Evolutionary conservation across 2,113 vertebrate species (phyloP), one percentile per base, ranked within the genome.

Genomic region (Salvelinus alpinus): DNA sequence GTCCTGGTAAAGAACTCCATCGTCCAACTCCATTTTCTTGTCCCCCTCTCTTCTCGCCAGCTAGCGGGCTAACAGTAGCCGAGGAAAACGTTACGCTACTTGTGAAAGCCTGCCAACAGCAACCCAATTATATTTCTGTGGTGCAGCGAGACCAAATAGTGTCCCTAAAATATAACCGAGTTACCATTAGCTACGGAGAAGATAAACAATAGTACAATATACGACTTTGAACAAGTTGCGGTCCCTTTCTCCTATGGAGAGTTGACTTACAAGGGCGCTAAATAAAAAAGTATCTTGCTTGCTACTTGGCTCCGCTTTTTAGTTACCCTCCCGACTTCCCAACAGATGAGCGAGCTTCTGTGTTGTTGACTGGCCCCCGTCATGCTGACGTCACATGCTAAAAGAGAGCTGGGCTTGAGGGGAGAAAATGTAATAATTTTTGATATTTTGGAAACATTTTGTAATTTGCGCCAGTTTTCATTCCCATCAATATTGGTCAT

Each of bases 1-100:
- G 91, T 98, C 97, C 92, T 97, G 96, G 79, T 98, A 98, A 81
- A 98, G 95, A 88, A 96, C 95, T 68, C 94, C 96, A 90, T 97
- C 96, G 91, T 96, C 95, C 90, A 96, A 93, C 94, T 97, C 96
- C 96, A 98, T 97, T 82, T 77, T 82, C 59, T 64, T 25, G n/a
- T 27, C 29, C 82, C 78, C 31, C 79, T 67, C 64, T 27, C 71
- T 84, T 44, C 38, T 44, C 38, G 9, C 87, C 90, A 92, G 80
- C n/a, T 62, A 62, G 59, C 51, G n/a, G n/a, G 20, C 24, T 66
- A 44, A 44, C 38, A 44, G 38, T 11, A 66, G 64, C 24, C 4
- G 59, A 22, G 59, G 59, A 62, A 62, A 62, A 62, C 22, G 59
- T 11, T 44, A 44, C 38, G 38, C 59, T 62, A 62, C n/a, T 62